These are phyloP conservation scores for Cheilosia pagana DNA, from an alignment of 2,888 invertebrate genomes.

Conservation along the genomic window DNA sequence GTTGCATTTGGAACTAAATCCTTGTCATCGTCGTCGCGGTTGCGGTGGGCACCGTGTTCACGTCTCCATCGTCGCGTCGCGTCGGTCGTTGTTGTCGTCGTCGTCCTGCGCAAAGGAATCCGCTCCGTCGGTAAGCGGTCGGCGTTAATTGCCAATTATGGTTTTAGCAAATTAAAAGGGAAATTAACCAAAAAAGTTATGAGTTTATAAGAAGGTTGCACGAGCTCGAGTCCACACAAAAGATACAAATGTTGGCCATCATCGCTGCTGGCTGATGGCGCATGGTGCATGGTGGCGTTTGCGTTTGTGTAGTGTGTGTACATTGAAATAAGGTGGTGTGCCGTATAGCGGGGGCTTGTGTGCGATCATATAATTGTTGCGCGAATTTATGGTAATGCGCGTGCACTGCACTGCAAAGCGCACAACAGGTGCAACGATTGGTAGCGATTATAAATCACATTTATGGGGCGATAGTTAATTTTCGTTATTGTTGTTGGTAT, in stretches of 20 bases:
- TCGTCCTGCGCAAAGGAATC: constrained; percentile 15
- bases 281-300: constrained; percentile 17
- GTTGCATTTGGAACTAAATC: neutral
- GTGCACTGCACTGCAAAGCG: constrained; percentile 32
- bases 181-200: constrained; percentile 74
- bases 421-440: constrained; percentile 62
- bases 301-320: constrained; percentile 1
- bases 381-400: constrained; percentile 71
- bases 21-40: constrained; percentile 29
- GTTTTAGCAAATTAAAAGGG: constrained; percentile 74
- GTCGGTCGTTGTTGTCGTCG: too few relatives aligned
- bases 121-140: constrained; percentile 50
- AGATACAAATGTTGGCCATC: constrained; percentile 57
- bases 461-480: constrained; percentile 55
- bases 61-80: neutral
- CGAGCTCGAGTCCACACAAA: constrained; percentile 42
- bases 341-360: constrained; percentile 20
- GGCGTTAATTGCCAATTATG: constrained; percentile 75
- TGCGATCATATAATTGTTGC: constrained; percentile 67
- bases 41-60: neutral
- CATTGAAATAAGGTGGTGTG: neutral
- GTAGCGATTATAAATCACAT: constrained; percentile 67
- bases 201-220: constrained; percentile 68
- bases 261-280: constrained; percentile 14
- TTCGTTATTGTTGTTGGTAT: constrained; percentile 8